Conservation (phyloP, 2,113 vertebrate genomes). For the Theristicus caerulescens region DNA sequence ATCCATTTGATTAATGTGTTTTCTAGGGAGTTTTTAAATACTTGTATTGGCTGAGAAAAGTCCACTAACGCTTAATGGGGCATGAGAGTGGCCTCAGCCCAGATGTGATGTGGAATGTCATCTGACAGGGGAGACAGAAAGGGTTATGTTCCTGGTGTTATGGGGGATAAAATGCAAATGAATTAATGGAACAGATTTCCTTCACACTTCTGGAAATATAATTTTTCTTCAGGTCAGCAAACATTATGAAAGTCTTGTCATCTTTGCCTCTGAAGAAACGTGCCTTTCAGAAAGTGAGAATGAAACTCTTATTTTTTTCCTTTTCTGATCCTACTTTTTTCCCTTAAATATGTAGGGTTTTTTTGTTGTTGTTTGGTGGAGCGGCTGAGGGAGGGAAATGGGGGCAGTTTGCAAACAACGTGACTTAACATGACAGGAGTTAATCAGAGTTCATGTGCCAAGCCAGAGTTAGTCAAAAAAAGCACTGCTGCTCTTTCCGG, state of each 20-base stretch:
- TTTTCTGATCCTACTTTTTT: not conserved
- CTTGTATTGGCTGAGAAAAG: constrained; percentile 22
- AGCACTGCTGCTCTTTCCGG: not conserved
- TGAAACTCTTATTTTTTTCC: not conserved
- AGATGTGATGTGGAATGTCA: not conserved
- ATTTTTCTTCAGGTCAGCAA: not conserved
- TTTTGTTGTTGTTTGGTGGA: not conserved
- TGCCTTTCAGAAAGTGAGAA: constrained; percentile 2
- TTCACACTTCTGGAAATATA: constrained; percentile 18
- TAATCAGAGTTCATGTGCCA: not conserved
- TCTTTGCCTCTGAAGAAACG: not conserved
- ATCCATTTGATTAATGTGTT: constrained; percentile 49
- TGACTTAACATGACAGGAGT: constrained; percentile 11
- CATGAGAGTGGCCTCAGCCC: not conserved
- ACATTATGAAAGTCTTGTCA: not conserved
- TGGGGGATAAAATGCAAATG: constrained; percentile 20
- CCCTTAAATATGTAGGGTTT: not conserved
- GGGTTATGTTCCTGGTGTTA: constrained; percentile 22
- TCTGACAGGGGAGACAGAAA: not conserved
- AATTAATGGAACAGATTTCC: constrained; percentile 28
- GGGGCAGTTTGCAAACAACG: not conserved
- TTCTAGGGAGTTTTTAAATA: constrained; percentile 49
- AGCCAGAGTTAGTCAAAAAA: not conserved
- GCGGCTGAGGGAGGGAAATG: not conserved
- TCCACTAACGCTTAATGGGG: constrained; percentile 42